A percentile compares a stretch with the other conserved stretches of the same genome.
These are phyloP conservation scores for Siniperca undulata DNA, from an alignment of 2,797 vertebrate species.

Conservation along the genomic window DNA sequence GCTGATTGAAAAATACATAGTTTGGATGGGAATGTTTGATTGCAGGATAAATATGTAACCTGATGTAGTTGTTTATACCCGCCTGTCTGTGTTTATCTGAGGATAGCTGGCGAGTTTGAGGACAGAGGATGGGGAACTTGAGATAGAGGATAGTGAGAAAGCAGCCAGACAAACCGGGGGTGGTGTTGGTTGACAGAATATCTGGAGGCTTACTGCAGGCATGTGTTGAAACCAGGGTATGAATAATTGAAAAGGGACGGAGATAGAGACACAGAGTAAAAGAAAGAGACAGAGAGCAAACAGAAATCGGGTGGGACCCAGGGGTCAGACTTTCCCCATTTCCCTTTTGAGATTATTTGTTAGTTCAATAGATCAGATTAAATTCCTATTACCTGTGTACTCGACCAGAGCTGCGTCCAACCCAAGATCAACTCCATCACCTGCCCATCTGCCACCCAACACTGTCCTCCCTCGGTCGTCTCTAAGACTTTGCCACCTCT, in stretches of 20 bases:
- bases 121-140: slow-evolving; percentile 25
- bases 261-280: slow-evolving; percentile 42
- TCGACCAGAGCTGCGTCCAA: slow-evolving; percentile 17
- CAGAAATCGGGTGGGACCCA: slow-evolving; percentile 33
- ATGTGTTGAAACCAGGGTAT: slow-evolving; percentile 62
- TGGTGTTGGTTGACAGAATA: slow-evolving; percentile 60
- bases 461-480: background rate
- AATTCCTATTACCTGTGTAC: slow-evolving; percentile 44
- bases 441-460: background rate
- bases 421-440: slow-evolving; percentile 37
- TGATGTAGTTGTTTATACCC: slow-evolving; percentile 9
- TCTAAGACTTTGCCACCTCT: slow-evolving; percentile 26
- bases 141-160: slow-evolving; percentile 43
- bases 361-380: slow-evolving; percentile 47
- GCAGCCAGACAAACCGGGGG: slow-evolving; percentile 51
- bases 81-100: background rate
- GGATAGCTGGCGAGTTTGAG: slow-evolving; percentile 13
- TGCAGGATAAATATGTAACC: slow-evolving; percentile 27
- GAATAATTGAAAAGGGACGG: slow-evolving; percentile 70
- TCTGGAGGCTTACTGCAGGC: slow-evolving; percentile 62
- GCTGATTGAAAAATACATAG: slow-evolving; percentile 40
- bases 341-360: slow-evolving; percentile 51
- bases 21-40: slow-evolving; percentile 25
- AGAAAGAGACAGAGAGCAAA: slow-evolving; percentile 46
- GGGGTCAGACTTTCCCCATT: slow-evolving; percentile 35